Conservation (phyloP, 2,797 vertebrate genomes). For the Phyllotis vaccarum region DNA sequence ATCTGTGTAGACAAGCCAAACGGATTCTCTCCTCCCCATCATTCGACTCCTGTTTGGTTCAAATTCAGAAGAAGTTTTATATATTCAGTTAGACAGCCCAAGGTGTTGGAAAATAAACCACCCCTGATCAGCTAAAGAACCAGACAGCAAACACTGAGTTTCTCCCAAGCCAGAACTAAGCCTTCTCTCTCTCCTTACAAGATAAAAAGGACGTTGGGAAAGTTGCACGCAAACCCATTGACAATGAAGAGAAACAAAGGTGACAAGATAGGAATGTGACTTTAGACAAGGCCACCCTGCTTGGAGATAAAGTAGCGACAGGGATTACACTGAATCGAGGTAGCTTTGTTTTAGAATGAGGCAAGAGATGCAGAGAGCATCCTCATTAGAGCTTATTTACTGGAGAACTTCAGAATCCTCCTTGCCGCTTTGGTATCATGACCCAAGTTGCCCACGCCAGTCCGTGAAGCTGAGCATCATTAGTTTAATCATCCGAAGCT, state of each 20-base stretch:
- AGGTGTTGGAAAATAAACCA: slow-evolving; percentile 31
- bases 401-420: slow-evolving; percentile 44
- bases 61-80: slow-evolving; percentile 51
- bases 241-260: slow-evolving; percentile 52
- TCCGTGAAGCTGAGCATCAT: slow-evolving; percentile 45
- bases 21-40: background rate
- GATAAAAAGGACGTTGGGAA: slow-evolving; percentile 56
- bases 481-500: slow-evolving; percentile 69
- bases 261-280: slow-evolving; percentile 22
- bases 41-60: slow-evolving; percentile 50
- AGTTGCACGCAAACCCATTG: background rate
- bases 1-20: slow-evolving; percentile 63
- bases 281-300: slow-evolving; percentile 39
- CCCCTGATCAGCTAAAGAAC: background rate
- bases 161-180: slow-evolving; percentile 28
- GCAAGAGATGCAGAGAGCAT: slow-evolving; percentile 44
- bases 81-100: slow-evolving; percentile 45
- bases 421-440: slow-evolving; percentile 65
- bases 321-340: slow-evolving; percentile 42
- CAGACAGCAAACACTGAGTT: slow-evolving; percentile 16
- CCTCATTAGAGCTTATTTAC: slow-evolving; percentile 66
- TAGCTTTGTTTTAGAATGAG: slow-evolving; percentile 64
- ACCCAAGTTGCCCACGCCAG: background rate
- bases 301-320: background rate
- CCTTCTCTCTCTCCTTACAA: slow-evolving; percentile 34